A percentile compares a stretch with the other conserved stretches of the same genome.
phyloP scores from a whole-genome alignment of 2,888 invertebrate species.

The Tetrapedia diversipes region DNA sequence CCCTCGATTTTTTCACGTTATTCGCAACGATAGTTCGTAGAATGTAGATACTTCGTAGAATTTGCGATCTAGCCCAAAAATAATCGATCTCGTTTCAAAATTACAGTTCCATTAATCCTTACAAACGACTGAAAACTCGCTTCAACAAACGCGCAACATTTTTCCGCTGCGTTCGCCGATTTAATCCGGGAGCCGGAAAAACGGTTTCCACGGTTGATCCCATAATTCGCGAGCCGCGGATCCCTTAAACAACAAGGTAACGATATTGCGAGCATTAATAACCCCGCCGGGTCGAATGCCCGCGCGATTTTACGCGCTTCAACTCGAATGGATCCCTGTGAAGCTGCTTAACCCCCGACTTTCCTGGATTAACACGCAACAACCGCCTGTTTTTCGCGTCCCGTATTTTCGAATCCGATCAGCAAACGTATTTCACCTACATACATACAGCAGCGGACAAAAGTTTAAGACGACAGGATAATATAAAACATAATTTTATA shows the following conservation, averaged over 20 bases:
- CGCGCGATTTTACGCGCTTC: slow-evolving; percentile 49
- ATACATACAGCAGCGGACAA: no score
- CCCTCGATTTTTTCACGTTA: no score
- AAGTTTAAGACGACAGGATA: no score
- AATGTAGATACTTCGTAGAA: no score
- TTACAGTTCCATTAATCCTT: not conserved
- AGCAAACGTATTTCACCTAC: no score
- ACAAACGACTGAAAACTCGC: not conserved
- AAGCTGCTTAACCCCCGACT: slow-evolving; percentile 59
- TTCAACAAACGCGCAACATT: not conserved
- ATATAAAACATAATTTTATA: no score
- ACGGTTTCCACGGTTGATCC: slow-evolving; percentile 17
- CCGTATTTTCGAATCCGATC: slow-evolving; percentile 25
- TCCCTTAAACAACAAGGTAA: slow-evolving; percentile 46
- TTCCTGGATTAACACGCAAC: slow-evolving; percentile 48
- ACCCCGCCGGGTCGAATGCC: slow-evolving; percentile 42
- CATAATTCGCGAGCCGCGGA: slow-evolving; percentile 17
- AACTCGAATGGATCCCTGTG: slow-evolving; percentile 36
- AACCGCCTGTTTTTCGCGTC: slow-evolving; percentile 25
- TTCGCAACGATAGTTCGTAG: no score
- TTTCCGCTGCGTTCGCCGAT: not conserved
- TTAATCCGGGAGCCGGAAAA: not conserved
- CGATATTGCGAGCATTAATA: slow-evolving; percentile 53
- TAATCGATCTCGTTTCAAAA: not conserved
- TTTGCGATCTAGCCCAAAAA: no score